Conservation (phyloP, 2,113 vertebrate genomes). For the Marcusenius ussheri region DNA sequence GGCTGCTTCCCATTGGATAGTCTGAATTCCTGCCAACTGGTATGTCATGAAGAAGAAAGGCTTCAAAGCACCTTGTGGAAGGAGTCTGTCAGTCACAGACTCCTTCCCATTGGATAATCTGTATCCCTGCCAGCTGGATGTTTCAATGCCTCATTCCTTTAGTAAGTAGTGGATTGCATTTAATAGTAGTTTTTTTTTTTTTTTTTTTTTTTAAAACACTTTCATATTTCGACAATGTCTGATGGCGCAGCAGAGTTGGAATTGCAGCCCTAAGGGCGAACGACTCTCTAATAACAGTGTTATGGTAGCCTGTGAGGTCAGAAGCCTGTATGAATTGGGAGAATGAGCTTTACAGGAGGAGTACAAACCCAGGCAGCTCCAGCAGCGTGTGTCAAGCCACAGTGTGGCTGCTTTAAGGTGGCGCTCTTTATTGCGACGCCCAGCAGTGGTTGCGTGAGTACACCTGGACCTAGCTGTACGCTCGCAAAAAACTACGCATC, state of each 20-base stretch:
- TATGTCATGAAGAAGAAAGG: not conserved
- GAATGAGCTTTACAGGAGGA: not conserved
- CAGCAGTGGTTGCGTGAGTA: not conserved
- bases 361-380: not conserved
- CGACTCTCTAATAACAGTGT: not conserved
- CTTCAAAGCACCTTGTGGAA: not conserved
- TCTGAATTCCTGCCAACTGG: not conserved
- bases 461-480: not conserved
- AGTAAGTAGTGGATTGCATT: not conserved
- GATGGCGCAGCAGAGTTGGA: not conserved
- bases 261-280: not conserved
- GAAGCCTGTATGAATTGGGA: not conserved
- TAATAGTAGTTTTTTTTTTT: not conserved
- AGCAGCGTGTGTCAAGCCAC: not conserved
- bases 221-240: not conserved
- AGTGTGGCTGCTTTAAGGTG: not conserved
- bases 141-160: not conserved
- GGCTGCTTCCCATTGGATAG: not conserved
- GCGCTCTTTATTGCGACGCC: not conserved
- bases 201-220: not conserved
- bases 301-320: not conserved
- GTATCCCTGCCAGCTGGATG: not conserved
- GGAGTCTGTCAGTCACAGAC: not conserved
- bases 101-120: not conserved
- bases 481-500: not conserved